Evolutionary conservation across 2,113 vertebrate species (phyloP).

Genomic region (Trogon surrucura): DNA sequence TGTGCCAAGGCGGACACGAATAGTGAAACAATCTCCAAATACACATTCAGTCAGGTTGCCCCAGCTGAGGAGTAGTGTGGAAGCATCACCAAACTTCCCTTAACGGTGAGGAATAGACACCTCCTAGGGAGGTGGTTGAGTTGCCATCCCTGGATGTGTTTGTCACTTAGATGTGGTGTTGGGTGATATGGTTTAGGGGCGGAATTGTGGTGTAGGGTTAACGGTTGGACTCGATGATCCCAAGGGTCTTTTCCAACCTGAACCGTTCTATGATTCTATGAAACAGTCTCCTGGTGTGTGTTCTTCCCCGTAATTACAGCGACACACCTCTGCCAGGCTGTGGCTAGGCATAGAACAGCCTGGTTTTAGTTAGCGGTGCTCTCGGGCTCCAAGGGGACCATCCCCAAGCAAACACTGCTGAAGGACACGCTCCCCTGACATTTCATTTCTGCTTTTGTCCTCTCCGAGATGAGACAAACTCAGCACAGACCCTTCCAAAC

Average conservation of each 20-base stretch:
- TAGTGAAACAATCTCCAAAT: background rate
- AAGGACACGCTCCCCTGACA: background rate
- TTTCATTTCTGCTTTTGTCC: background rate
- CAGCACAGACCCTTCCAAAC: background rate
- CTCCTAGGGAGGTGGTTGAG: too few relatives aligned
- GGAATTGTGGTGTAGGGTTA: too few relatives aligned
- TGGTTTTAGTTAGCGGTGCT: background rate
- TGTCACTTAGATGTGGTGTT: too few relatives aligned
- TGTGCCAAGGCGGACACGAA: background rate
- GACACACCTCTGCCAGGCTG: background rate
- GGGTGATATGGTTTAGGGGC: too few relatives aligned
- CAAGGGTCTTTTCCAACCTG: too few relatives aligned
- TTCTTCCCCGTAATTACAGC: background rate
- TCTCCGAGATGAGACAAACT: background rate
- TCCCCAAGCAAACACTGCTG: background rate
- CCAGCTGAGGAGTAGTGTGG: background rate
- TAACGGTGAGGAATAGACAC: background rate
- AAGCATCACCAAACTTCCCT: background rate
- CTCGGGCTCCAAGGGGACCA: background rate
- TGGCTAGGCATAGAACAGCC: background rate
- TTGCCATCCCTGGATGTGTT: too few relatives aligned
- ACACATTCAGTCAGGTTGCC: background rate
- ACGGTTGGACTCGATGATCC: too few relatives aligned
- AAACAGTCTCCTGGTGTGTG: fast-evolving
- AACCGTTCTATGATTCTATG: too few relatives aligned